Base-by-base conservation (phyloP, 2,888 invertebrate species). In the Eupithecia subfuscata region DNA sequence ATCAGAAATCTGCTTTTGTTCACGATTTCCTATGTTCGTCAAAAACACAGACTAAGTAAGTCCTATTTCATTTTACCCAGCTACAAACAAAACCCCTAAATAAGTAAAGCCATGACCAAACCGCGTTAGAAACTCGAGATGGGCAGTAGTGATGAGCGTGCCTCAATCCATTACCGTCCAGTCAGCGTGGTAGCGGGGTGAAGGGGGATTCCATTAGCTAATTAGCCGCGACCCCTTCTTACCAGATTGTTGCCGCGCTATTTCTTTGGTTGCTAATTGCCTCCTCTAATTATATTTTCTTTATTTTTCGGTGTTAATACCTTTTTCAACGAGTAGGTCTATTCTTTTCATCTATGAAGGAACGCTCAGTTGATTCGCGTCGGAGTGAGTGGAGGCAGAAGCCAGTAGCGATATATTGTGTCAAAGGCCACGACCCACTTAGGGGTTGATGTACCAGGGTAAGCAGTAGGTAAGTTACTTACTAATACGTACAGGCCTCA, bases 201-300 rank as follows among this genome's bases (percentile, higher is more conserved):
- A 84, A 82, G 81, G 85, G 75, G 64, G 69, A 82, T 72, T 91
- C 94, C 94, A 95, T 95, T 94, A 94, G 90, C 90, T 94, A 95
- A 95, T 94, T 94, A 94, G 87, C 87, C 82, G 83, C 83, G 83
- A 83, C 91, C 92, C 93, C 92, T 93, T 92, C 92, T 90, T 90
- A 83, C 90, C 92, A 93, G 93, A 94, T 94, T 93, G 91, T 90
- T 90, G 86, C 88, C 87, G 81, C 80, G 81, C 81, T 86, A 83
- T 84, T 88, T 89, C 92, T 92, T 90, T 85, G 83, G 82, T 86
- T 87, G 86, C 90, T 93, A 93, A 93, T 93, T 93, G 93, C 88
- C 88, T 86, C 85, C 84, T 71, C 65, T 77, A 75, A 79, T 78
- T 81, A 86, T 84, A 70, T 73, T 83, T 82, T 84, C 84, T 79